phyloP scores from a whole-genome alignment of 2,797 vertebrate genomes.

The Moxostoma hubbsi region DNA sequence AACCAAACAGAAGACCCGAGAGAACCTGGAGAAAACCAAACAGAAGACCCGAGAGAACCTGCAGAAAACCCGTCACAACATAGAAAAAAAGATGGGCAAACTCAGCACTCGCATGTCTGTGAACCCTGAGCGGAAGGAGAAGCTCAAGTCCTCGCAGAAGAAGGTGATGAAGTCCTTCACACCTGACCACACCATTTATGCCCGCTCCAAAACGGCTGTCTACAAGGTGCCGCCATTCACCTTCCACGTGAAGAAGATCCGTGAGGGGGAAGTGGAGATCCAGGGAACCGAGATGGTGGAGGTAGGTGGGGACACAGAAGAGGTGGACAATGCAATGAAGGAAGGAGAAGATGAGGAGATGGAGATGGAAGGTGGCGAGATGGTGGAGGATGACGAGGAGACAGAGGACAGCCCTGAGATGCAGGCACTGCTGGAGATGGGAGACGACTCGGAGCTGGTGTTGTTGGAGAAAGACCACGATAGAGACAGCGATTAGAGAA shows the following conservation, averaged over 20 bases:
- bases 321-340: slow-evolving; percentile 71
- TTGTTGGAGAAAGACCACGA: slow-evolving; percentile 81
- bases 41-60: slow-evolving; percentile 78
- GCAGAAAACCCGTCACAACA: slow-evolving; percentile 94
- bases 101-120: slow-evolving; percentile 91
- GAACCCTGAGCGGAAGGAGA: slow-evolving; percentile 90
- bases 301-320: slow-evolving; percentile 84
- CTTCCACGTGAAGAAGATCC: slow-evolving; percentile 96
- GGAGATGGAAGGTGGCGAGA: slow-evolving; percentile 79
- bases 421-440: slow-evolving; percentile 84
- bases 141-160: slow-evolving; percentile 91
- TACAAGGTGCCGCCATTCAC: slow-evolving; percentile 99
- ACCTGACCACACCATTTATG: slow-evolving; percentile 92
- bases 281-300: slow-evolving; percentile 97
- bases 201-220: slow-evolving; percentile 90
- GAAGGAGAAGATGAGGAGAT: slow-evolving; percentile 73
- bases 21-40: slow-evolving; percentile 78
- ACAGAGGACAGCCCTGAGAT: slow-evolving; percentile 80
- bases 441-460: slow-evolving; percentile 81
- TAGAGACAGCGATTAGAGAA: slow-evolving; percentile 87
- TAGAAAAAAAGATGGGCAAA: slow-evolving; percentile 98
- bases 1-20: slow-evolving; percentile 80
- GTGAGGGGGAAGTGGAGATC: slow-evolving; percentile 90
- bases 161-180: slow-evolving; percentile 96
- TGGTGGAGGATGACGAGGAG: slow-evolving; percentile 56